Evolutionary conservation across 2,888 invertebrate species (phyloP).

Genomic region (Rosalia funebris): DNA sequence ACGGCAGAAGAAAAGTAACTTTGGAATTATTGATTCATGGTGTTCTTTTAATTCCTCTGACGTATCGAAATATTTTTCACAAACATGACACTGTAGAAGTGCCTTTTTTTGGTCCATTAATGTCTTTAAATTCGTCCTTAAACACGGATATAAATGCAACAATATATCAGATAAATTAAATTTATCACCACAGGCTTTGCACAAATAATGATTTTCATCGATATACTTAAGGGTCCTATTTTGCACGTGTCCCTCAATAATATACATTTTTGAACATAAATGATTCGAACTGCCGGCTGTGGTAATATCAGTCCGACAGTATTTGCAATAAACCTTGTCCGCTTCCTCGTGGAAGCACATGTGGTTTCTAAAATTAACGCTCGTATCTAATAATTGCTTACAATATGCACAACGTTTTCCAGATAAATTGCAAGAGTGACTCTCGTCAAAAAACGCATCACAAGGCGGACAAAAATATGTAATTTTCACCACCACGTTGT

Average conservation of each 20-base stretch:
- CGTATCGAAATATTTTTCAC: background rate
- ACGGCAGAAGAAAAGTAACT: background rate
- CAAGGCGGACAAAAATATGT: conserved; percentile 27
- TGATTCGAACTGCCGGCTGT: background rate
- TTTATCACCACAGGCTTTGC: background rate
- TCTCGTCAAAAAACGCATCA: conserved; percentile 15
- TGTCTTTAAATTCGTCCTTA: background rate
- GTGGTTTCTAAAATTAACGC: conserved; percentile 8
- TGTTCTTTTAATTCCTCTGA: background rate
- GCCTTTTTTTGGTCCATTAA: background rate
- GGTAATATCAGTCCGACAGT: background rate
- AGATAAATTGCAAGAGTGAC: conserved; percentile 24
- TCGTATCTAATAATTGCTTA: background rate
- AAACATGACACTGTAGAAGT: background rate
- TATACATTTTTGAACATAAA: background rate
- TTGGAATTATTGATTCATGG: background rate
- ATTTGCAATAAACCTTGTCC: background rate
- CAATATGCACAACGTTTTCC: conserved; percentile 31
- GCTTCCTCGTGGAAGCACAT: conserved; percentile 23
- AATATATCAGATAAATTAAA: background rate
- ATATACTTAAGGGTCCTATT: background rate
- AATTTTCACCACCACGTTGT: conserved; percentile 6
- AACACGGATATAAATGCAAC: background rate
- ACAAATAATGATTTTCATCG: background rate
- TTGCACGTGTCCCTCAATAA: background rate